Evolutionary conservation across 2,113 vertebrate species (phyloP), one percentile per base, ranked within the genome.

Genomic region (Megaptera novaeangliae): DNA sequence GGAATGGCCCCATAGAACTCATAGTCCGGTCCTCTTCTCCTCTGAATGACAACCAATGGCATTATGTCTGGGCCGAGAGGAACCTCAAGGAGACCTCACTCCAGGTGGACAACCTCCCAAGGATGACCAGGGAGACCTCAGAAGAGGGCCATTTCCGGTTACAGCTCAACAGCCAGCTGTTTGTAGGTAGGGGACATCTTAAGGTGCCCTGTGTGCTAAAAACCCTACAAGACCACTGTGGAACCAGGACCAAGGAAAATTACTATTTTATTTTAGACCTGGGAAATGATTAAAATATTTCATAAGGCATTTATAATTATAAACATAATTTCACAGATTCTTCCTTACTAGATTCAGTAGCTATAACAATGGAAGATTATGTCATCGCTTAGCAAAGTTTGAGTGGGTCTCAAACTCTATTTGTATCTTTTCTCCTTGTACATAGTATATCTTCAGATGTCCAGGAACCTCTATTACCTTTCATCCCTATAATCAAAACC

Each of bases 31-130:
- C 99, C 94, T 99, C 99, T 55, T 97, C 98, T 23, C 97, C 98
- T 11, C 98, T 99, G 98, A 99, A 99, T 85, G 99, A 99, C 98
- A 98, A 99, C 72, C 99, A 99, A 94, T 99, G 99, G 99, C 99
- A 99, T 98, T 99, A 99, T 0, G 82, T 99, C 39, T 98, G 96
- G 96, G 99, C 99, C 0, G 99, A 99, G 98, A 99, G 99, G 46
- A 99, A 99, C 91, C 99, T 99, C 96, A 99, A 99, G 97, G 99
- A 99, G 97, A 99, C 99, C 1, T 99, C 99, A 1, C 99, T 99
- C 39, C 99, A 99, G 97, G 99, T 99, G 39, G 99, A 99, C 98
- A 99, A 97, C 98, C 99, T 99, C 55, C 99, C 99, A 0, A 98
- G 97, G 64, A 99, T 99, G 94, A 98, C 99, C 92, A 97, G 99